Evolutionary conservation across 2,888 invertebrate genomes (phyloP).

Genomic region (Gisinianus flammeolus): DNA sequence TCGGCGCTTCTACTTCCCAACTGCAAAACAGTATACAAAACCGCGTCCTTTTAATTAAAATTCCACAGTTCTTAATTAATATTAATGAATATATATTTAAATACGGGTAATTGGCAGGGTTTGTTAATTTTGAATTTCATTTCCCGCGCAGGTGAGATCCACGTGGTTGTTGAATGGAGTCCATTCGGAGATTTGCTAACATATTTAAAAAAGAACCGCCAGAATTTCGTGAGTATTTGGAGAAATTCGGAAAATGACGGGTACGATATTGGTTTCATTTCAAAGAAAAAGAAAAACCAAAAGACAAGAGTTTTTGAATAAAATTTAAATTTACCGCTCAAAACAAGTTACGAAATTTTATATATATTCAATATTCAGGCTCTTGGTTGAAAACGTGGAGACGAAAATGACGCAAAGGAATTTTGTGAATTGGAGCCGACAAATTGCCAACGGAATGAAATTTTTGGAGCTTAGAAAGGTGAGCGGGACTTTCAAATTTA

Average conservation of each 20-base stretch:
- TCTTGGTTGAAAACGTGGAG: neutral
- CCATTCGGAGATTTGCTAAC: neutral
- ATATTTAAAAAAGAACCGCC: neutral
- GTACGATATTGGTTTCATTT: neutral
- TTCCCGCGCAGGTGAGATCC: neutral
- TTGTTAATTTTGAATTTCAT: neutral
- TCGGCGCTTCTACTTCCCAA: neutral
- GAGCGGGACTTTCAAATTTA: neutral
- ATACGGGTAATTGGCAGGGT: neutral
- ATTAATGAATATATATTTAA: neutral
- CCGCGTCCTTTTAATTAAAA: neutral
- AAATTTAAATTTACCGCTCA: neutral
- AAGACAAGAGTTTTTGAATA: neutral
- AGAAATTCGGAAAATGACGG: neutral
- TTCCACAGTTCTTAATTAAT: too few species aligned
- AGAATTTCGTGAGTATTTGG: neutral
- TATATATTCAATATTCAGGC: neutral
- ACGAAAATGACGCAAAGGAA: neutral
- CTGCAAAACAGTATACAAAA: neutral
- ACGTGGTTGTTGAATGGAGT: constrained; percentile 3
- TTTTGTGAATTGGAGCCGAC: neutral
- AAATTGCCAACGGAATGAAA: neutral
- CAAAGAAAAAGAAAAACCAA: neutral
- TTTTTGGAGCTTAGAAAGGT: neutral
- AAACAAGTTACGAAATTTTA: neutral